A percentile compares a stretch with the other conserved stretches of the same genome.
These are phyloP conservation scores for Manis javanica DNA, from an alignment of 2,797 vertebrate species.

Conservation along the genomic window DNA sequence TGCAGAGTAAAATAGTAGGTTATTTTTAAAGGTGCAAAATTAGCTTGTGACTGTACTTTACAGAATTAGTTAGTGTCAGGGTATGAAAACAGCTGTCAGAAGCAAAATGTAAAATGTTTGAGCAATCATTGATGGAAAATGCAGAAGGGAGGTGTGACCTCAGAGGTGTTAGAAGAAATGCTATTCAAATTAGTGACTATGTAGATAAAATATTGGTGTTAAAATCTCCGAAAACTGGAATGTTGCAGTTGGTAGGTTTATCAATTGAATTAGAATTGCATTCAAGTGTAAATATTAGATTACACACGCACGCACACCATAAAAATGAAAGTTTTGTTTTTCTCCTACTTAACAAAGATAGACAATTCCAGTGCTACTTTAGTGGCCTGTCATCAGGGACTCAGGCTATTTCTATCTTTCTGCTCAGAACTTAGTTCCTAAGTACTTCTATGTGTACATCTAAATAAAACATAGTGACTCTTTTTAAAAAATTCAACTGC, in stretches of 20 bases:
- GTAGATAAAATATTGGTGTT: not conserved
- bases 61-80: not conserved
- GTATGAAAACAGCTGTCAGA: conserved; percentile 8
- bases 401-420: not conserved
- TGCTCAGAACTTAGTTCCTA: not conserved
- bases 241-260: not conserved
- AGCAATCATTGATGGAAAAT: not conserved
- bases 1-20: not conserved
- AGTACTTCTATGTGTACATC: not conserved
- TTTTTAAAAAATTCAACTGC: not conserved
- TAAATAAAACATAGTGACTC: not conserved
- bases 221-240: not conserved
- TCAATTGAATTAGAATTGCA: not conserved
- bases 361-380: not conserved
- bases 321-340: not conserved
- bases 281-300: not conserved
- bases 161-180: not conserved
- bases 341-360: not conserved
- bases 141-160: not conserved
- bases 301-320: not conserved
- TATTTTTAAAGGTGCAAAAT: conserved; percentile 59
- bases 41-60: not conserved
- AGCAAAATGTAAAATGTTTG: not conserved
- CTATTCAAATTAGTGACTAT: not conserved
- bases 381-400: not conserved